A percentile compares a stretch with the other conserved stretches of the same genome.
These are phyloP conservation scores for Lasioglossum leucozonium DNA, from an alignment of 2,888 invertebrate genomes.

Conservation along the genomic window DNA sequence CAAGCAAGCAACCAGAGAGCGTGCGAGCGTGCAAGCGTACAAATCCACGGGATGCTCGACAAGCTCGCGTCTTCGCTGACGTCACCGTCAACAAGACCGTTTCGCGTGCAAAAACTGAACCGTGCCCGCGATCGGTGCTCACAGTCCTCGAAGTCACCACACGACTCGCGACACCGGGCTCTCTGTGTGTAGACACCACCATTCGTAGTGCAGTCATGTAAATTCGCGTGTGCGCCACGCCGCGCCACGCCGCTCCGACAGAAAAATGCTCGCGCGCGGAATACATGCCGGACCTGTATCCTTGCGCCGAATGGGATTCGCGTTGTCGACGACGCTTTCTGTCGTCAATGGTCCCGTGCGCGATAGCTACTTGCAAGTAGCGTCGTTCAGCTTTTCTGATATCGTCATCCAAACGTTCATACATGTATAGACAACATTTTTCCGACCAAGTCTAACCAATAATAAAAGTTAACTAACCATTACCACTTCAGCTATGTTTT, in stretches of 20 bases:
- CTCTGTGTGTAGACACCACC: slow-evolving; percentile 15
- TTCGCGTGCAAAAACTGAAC: slow-evolving; percentile 59
- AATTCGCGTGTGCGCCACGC: slow-evolving; percentile 37
- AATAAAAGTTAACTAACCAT: too few relatives aligned
- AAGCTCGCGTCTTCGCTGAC: slow-evolving; percentile 56
- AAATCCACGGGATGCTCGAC: slow-evolving; percentile 59
- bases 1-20: neutral
- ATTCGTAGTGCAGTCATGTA: slow-evolving; percentile 46
- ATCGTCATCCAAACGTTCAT: too few relatives aligned
- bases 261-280: slow-evolving; percentile 15
- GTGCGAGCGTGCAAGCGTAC: slow-evolving; percentile 17
- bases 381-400: neutral
- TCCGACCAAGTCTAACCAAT: too few relatives aligned
- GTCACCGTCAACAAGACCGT: slow-evolving; percentile 61
- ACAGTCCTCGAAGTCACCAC: slow-evolving; percentile 16
- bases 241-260: slow-evolving; percentile 11
- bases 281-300: slow-evolving; percentile 9
- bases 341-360: neutral
- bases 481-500: neutral
- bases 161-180: neutral
- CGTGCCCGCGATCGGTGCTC: slow-evolving; percentile 38
- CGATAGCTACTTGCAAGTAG: neutral
- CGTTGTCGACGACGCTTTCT: neutral
- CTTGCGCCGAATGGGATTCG: slow-evolving; percentile 3
- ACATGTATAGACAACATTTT: too few relatives aligned